Evolutionary conservation across 2,797 vertebrate genomes (phyloP).

Genomic region (Aselliscus stoliczkanus): DNA sequence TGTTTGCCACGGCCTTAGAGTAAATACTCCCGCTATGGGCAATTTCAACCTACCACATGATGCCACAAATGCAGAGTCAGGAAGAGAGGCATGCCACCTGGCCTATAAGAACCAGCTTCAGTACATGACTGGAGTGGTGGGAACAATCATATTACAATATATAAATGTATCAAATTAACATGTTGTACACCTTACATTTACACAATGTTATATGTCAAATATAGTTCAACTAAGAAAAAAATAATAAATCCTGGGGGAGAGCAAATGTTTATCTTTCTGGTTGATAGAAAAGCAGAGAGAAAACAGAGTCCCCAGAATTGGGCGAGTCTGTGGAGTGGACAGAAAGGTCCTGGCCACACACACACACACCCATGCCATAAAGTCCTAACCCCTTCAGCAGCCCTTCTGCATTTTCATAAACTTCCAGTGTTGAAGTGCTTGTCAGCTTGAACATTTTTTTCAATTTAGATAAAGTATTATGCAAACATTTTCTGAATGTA

Average conservation of each 20-base stretch:
- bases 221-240: not conserved
- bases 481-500: not conserved
- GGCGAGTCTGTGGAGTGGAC: not conserved
- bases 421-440: not conserved
- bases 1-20: not conserved
- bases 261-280: not conserved
- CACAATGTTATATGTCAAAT: not conserved
- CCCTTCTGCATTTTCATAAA: not conserved
- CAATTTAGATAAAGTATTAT: not conserved
- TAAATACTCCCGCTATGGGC: not conserved
- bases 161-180: not conserved
- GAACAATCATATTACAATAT: not conserved
- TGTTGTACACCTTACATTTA: not conserved
- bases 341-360: not conserved
- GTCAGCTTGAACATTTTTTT: not conserved
- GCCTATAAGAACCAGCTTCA: not conserved
- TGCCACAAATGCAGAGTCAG: not conserved
- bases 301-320: not conserved
- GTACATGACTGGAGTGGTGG: not conserved
- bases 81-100: not conserved
- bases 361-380: fast-evolving
- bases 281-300: not conserved
- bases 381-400: not conserved
- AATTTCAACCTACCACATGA: not conserved
- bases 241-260: not conserved